Percentiles rank a stretch among this genome's conserved stretches.
Conservation (phyloP, 2,797 vertebrate genomes). For the Lagocephalus sceleratus region DNA sequence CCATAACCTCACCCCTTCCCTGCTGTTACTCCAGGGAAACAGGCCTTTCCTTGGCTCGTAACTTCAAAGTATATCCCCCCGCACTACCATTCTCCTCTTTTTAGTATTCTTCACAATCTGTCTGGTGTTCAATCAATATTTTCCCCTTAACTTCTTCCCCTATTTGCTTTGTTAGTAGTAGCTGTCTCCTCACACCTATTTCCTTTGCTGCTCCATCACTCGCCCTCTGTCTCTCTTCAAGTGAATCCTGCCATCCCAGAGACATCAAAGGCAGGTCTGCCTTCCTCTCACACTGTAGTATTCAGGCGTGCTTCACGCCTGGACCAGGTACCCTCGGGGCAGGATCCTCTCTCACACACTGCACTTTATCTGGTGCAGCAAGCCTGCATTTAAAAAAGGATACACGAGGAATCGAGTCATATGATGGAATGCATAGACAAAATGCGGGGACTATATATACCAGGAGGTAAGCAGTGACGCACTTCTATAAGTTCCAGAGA, state of each 20-base stretch:
- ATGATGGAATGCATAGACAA: constrained; percentile 31
- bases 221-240: constrained; percentile 14
- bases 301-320: constrained; percentile 37
- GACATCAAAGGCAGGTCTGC: constrained; percentile 52
- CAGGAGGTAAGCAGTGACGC: no score
- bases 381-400: constrained; percentile 21
- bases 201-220: constrained; percentile 18
- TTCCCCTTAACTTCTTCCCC: constrained; percentile 9
- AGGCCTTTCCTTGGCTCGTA: constrained; percentile 38
- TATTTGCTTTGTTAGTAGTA: constrained; percentile 15
- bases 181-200: constrained; percentile 25
- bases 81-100: constrained; percentile 14
- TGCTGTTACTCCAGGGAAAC: constrained; percentile 36
- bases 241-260: constrained; percentile 37
- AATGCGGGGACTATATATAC: background rate
- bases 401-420: constrained; percentile 36
- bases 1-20: constrained; percentile 34
- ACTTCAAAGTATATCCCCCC: constrained; percentile 54
- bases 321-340: constrained; percentile 57
- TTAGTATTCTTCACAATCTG: constrained; percentile 47
- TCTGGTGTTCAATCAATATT: constrained; percentile 57
- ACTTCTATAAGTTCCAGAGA: no score
- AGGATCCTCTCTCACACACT: constrained; percentile 22
- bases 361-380: constrained; percentile 25
- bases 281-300: constrained; percentile 19